phyloP scores from a whole-genome alignment of 2,797 vertebrate species.

The Hemibagrus guttatus region DNA sequence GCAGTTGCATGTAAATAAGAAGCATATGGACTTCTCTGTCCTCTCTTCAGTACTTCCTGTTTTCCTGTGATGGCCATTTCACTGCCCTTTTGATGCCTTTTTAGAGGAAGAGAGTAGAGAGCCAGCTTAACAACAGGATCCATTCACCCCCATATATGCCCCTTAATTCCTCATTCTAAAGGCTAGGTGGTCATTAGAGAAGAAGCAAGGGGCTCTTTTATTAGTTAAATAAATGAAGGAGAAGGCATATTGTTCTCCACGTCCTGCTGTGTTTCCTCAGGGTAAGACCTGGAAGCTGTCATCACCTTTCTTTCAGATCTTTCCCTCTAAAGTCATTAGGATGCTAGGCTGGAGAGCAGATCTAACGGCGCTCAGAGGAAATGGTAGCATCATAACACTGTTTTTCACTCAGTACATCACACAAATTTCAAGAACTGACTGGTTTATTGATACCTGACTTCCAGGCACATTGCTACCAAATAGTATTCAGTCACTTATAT shows the following conservation, averaged over 20 bases:
- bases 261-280: conserved; percentile 66
- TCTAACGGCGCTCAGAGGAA: conserved; percentile 69
- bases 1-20: neutral
- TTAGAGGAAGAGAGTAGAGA: conserved; percentile 43
- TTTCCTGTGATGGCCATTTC: conserved; percentile 71
- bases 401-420: conserved; percentile 47
- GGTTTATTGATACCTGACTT: conserved; percentile 16
- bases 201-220: conserved; percentile 66
- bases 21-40: conserved; percentile 24
- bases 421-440: conserved; percentile 60
- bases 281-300: conserved; percentile 50
- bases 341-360: conserved; percentile 51
- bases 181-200: conserved; percentile 72
- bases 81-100: conserved; percentile 67
- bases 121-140: conserved; percentile 63
- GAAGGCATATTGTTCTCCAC: conserved; percentile 52
- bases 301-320: conserved; percentile 61
- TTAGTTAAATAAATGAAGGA: conserved; percentile 61
- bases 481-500: neutral
- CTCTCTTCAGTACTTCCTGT: conserved; percentile 54
- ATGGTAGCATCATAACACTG: conserved; percentile 57
- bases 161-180: conserved; percentile 61
- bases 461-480: neutral
- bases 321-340: conserved; percentile 67
- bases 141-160: conserved; percentile 55